Evolutionary conservation across 1,140 invertebrate species (phyloP).

Genomic region (Acromyrmex charruanus): DNA sequence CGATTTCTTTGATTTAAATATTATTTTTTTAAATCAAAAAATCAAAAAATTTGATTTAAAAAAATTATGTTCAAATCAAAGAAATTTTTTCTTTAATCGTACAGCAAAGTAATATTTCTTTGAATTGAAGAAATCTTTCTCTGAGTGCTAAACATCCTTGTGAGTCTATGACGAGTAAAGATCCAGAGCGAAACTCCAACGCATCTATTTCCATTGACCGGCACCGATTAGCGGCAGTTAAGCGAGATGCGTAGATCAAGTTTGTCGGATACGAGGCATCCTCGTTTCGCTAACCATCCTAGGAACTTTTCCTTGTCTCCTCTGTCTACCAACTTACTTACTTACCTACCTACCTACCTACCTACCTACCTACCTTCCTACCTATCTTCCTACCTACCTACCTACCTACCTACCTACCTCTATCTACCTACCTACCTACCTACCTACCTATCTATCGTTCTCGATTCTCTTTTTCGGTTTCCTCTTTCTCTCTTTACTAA

Average conservation of each 20-base stretch:
- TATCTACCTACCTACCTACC: neutral
- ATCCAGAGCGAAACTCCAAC: conserved; percentile 24
- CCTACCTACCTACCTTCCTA: conserved; percentile 1
- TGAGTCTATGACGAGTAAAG: neutral
- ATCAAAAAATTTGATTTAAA: no score
- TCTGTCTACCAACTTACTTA: conserved; percentile 17
- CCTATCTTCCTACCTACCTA: conserved; percentile 20
- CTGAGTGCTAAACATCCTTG: neutral
- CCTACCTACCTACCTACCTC: neutral
- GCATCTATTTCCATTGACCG: conserved; percentile 12
- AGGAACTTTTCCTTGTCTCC: conserved; percentile 58
- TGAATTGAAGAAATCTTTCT: no score
- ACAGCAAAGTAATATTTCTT: no score
- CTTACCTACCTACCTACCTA: conserved; percentile 25
- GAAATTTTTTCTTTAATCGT: no score
- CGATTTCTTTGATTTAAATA: no score
- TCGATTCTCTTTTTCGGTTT: conserved; percentile 8
- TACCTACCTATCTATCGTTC: neutral
- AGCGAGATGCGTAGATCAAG: conserved; percentile 16
- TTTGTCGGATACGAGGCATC: neutral
- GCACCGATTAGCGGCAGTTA: conserved; percentile 51
- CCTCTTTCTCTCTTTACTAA: conserved; percentile 2
- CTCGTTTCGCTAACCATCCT: conserved; percentile 39
- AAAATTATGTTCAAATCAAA: no score
- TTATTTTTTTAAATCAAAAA: no score